These are phyloP conservation scores for Naso thynnoides DNA, from an alignment of 2,797 vertebrate genomes.

Conservation along the genomic window DNA sequence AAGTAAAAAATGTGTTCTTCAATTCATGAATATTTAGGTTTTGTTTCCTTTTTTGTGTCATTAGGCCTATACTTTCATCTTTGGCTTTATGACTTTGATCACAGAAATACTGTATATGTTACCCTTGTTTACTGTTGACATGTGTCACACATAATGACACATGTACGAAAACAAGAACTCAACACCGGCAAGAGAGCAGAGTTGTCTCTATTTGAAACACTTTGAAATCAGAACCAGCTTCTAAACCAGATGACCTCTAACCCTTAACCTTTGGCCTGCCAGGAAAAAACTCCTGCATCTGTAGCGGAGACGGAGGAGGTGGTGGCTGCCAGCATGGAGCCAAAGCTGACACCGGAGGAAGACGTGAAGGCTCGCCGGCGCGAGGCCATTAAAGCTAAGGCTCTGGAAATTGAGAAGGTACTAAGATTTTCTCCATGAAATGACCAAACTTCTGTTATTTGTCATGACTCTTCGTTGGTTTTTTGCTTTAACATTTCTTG, in stretches of 20 bases:
- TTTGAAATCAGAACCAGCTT: conserved; percentile 82
- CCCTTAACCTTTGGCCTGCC: conserved; percentile 71
- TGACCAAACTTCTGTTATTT: conserved; percentile 10
- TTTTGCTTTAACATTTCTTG: not conserved
- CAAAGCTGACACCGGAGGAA: conserved; percentile 59
- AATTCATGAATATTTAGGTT: not conserved
- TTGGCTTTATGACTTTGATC: conserved; percentile 18
- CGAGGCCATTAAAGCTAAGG: conserved; percentile 78
- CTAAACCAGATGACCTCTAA: conserved; percentile 72
- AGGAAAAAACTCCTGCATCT: conserved; percentile 75
- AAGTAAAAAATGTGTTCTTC: conserved; percentile 2
- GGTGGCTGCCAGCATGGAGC: conserved; percentile 61
- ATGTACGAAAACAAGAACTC: conserved; percentile 58
- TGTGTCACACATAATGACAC: conserved; percentile 43
- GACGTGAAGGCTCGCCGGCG: conserved; percentile 70
- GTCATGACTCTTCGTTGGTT: not conserved
- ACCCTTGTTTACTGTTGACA: conserved; percentile 50
- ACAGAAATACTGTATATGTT: conserved; percentile 23
- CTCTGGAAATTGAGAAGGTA: conserved; percentile 85
- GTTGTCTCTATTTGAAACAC: conserved; percentile 63
- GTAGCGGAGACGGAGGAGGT: conserved; percentile 60
- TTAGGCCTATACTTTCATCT: conserved; percentile 7
- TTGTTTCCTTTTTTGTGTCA: conserved; percentile 15
- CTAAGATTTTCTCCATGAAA: conserved; percentile 37
- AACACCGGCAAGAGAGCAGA: conserved; percentile 48